Evolutionary conservation across 2,113 vertebrate genomes (phyloP).

Genomic region (Seriola rivoliana): DNA sequence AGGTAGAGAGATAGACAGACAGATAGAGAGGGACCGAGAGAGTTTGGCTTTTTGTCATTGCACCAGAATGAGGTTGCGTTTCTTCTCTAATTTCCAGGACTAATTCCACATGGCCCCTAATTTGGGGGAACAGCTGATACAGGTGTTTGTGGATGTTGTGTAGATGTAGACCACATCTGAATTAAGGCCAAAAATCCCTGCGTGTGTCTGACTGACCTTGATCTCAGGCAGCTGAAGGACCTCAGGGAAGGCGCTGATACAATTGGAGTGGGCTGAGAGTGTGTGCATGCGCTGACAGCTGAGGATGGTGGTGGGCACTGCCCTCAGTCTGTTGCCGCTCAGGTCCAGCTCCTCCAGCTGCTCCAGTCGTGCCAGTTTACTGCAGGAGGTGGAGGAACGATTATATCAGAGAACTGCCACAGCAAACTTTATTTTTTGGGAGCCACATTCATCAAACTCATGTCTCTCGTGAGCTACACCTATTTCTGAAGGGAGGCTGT

Average conservation of each 20-base stretch:
- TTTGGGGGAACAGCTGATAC: not conserved
- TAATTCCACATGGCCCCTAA: not conserved
- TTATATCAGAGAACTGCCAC: constrained; percentile 5
- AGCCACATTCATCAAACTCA: constrained; percentile 22
- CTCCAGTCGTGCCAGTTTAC: constrained; percentile 98
- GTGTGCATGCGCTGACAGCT: constrained; percentile 94
- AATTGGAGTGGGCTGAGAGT: constrained; percentile 94
- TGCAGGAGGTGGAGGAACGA: constrained; percentile 60
- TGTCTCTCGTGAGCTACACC: constrained; percentile 11
- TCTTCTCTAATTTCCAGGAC: not conserved
- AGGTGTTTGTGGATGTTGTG: not conserved
- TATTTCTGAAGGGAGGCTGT: not conserved
- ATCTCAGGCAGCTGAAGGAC: constrained; percentile 96
- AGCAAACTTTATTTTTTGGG: constrained; percentile 11
- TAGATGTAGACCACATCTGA: not conserved
- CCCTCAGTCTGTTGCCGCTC: constrained; percentile 95
- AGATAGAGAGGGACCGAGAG: not conserved
- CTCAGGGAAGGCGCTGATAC: constrained; percentile 94
- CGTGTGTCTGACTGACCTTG: constrained; percentile 84
- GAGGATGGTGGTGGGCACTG: constrained; percentile 94
- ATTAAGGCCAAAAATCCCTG: not conserved
- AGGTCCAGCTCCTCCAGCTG: constrained; percentile 96
- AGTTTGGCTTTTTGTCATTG: not conserved
- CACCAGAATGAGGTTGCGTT: not conserved
- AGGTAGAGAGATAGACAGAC: constrained; percentile 1